Evolutionary conservation across 2,113 vertebrate species (phyloP), one percentile per base, ranked within the genome.

Genomic region (Catharus fuscescens): DNA sequence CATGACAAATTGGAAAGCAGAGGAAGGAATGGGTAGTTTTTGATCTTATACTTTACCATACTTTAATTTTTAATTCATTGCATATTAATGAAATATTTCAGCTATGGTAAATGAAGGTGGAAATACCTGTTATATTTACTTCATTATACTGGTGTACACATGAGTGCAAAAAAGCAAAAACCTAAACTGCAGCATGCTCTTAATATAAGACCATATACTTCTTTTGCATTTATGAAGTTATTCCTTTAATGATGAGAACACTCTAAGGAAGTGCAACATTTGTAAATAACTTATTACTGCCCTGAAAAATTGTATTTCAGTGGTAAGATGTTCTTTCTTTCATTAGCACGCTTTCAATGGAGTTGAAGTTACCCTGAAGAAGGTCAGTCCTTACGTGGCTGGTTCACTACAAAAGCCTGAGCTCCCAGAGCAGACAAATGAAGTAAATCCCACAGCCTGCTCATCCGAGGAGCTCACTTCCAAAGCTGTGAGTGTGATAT

Each of bases 331-430:
- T 88, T 92, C 45, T 82, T 96, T 6, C 53, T 81, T 90, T 85
- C 89, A 16, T 81, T 93, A 97, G 96, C 94, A 86, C 3, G 2
- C 87, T 65, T 96, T 95, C 91, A 95, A 34, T 69, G 93, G 86
- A 62, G 88, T 95, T 76, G 96, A 97, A 93, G 85, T 95, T 48
- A 89, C 64, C n/a, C 36, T 94, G 66, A 95, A 93, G 82, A 93
- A 84, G 40, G 59, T 60, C 72, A 83, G 87, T 72, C 60, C 88
- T 60, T 11, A 11, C 1, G 21, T 77, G 60, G 52, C 59, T 44
- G 81, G 80, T 52, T 88, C 36, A 0, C 71, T 61, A 18, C 86
- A 62, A 67, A 52, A 15, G 31, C 84, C 95, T 60, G 69, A 66
- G 61, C 59, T 92, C 74, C 81, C 62, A 42, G 90, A 95, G 69